Base-by-base conservation (phyloP, 2,888 invertebrate genomes). In the Aromia moschata region DNA sequence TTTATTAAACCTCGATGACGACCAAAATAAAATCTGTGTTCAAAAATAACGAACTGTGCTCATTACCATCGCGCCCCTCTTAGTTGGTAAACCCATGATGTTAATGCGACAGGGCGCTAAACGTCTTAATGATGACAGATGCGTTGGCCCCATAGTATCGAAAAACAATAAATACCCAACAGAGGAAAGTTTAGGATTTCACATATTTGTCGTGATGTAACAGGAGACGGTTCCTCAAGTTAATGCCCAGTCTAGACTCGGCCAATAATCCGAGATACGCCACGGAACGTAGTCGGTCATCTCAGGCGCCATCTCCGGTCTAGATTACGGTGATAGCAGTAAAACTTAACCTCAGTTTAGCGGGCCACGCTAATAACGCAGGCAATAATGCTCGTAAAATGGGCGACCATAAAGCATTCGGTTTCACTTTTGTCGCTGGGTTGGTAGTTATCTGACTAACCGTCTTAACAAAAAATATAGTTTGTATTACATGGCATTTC, bases 211-310 rank as follows among this genome's bases (percentile, higher is more conserved):
- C 52, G 41, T 20, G 40, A 31, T 41, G 63, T 56, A 61, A 65
- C 63, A 31, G 37, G 65, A 56, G 58, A 55, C 49, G 56, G 25
- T 62, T 59, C n/a, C n/a, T 45, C 20, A 38, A 52, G 31, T 47
- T 67, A 63, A 66, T 60, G 56, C 64, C 54, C 55, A 43, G 72
- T 72, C 72, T 71, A 71, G 72, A 70, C 70, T 66, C 44, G 62
- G 40, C 64, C 66, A 66, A 67, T 68, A 70, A 67, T 69, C 69
- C 66, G 56, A 69, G 64, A 69, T 72, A 65, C 65, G 69, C 54
- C 51, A 53, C 20, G 16, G 38, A 49, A 40, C 55, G n/a, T n/a
- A 55, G 62, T 62, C 65, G 63, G 67, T 64, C 59, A 65, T 46
- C 56, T 37, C 44, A 65, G 72, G 72, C 72, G 72, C 72, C 72